Evolutionary conservation across 2,113 vertebrate species (phyloP), one percentile per base, ranked within the genome.

Genomic region (Heterochromis multidens): DNA sequence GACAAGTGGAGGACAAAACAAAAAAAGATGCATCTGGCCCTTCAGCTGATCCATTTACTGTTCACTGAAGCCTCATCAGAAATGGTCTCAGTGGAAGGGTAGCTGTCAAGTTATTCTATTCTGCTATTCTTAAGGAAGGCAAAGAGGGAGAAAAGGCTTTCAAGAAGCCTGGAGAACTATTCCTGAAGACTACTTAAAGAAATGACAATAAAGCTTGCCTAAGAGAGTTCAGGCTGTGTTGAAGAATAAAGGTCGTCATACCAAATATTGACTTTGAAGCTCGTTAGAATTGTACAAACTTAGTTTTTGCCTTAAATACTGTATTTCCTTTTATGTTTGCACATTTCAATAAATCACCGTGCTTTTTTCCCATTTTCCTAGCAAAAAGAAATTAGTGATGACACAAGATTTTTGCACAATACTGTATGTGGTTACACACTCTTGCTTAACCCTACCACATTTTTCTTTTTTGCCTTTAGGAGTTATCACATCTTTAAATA

Each of bases 141-240:
- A n/a, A n/a, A n/a, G n/a, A n/a, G n/a, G n/a, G n/a, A n/a, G n/a
- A n/a, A n/a, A n/a, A n/a, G n/a, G n/a, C n/a, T n/a, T n/a, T 40
- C 37, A 12, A 40, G 35, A 37, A 9, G 9, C 8, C 35, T 70
- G 65, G 43, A 46, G 23, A 70, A 46, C 37, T 17, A 46, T 46
- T 1, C 37, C 63, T 70, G 37, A 67, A 43, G 37, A 46, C 65
- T 0, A 46, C 25, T 70, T 70, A 27, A 49, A 0, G 0, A 70
- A 43, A 63, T 21, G 8, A 16, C 37, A 40, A 3, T 8, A 46
- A 46, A 70, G 16, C 40, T 65, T 70, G 23, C 40, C 40, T 27
- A 1, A 3, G 23, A 49, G 40, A 19, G 25, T 70, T 49, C 27
- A 49, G 65, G 40, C 40, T 70, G 16, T 1, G 16, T 70, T 70